These are phyloP conservation scores for Toxonevra muliebris DNA, from an alignment of 2,888 invertebrate genomes.

Conservation along the genomic window DNA sequence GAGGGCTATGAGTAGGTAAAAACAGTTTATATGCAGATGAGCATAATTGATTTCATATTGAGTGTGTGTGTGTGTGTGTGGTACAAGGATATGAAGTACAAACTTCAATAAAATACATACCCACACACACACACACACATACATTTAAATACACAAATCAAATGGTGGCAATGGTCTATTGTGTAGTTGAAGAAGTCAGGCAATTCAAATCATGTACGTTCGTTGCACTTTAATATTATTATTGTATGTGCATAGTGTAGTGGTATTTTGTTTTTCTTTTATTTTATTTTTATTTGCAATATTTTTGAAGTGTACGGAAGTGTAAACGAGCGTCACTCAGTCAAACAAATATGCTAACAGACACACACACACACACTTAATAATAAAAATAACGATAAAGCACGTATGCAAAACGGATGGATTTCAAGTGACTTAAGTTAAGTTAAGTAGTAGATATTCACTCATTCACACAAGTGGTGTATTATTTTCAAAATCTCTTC, in stretches of 20 bases:
- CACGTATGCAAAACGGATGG: not conserved
- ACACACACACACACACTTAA: not conserved
- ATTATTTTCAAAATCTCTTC: no score
- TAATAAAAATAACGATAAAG: constrained; percentile 8
- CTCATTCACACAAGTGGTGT: no score
- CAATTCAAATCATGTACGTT: constrained; percentile 8
- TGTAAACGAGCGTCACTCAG: constrained; percentile 25
- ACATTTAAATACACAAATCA: constrained; percentile 6
- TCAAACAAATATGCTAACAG: not conserved
- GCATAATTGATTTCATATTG: constrained; percentile 57
- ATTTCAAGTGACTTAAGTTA: no score
- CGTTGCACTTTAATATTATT: constrained; percentile 15
- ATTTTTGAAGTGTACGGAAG: constrained; percentile 24
- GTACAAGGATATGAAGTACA: no score
- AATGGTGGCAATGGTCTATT: constrained; percentile 6
- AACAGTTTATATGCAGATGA: constrained; percentile 56
- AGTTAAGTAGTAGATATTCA: no score
- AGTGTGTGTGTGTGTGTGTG: constrained; percentile 35
- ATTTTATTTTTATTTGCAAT: constrained; percentile 18
- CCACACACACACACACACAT: no score
- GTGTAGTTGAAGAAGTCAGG: constrained; percentile 17
- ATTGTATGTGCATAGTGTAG: not conserved
- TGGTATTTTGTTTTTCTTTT: not conserved
- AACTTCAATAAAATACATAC: not conserved
- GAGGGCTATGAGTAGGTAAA: constrained; percentile 4